Evolutionary conservation across 2,797 vertebrate species (phyloP), one percentile per base, ranked within the genome.

Genomic region (Mus spretus): DNA sequence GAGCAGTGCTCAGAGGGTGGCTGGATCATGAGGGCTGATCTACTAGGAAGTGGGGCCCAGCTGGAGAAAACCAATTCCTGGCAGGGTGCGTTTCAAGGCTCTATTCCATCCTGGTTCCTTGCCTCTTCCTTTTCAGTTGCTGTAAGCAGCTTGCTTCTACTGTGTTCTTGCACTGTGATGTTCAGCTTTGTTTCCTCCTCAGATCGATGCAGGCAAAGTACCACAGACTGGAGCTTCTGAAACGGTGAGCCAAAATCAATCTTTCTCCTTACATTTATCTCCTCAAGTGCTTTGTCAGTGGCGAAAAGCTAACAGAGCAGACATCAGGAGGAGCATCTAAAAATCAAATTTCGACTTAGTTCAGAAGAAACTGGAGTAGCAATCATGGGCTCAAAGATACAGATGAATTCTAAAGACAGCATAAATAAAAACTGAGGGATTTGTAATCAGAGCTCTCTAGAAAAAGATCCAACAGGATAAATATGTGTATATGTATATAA

Each of bases 331-430:
- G 65, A 40, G 14, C 44, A n/a, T 44, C 3, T 85, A 72, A 28
- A 55, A 55, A 14, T 15, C 17, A 22, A 92, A 90, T 47, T 47
- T 26, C 7, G 20, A 92, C 90, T 63, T 78, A 92, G 14, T 47
- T 93, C 65, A 94, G 57, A 91, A 95, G 19, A 92, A n/a, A 59
- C 8, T n/a, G 7, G 13, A 3, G 31, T 90, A 84, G 90, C 40
- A 78, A 77, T 82, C 85, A 44, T 50, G 57, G 34, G 53, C 67
- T 90, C 82, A 95, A 80, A n/a, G 20, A 87, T 8, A 34, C 17
- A 15, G 26, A 57, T 83, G 20, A 86, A 55, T 79, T 65, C 85
- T 28, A 74, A 22, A 47, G 9, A 7, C 1, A 92, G n/a, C 24
- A 57, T 37, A 40, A 67, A 77, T 19, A 86, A 70, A 80, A 75